A percentile compares a stretch with the other conserved stretches of the same genome.
phyloP scores from a whole-genome alignment of 2,797 vertebrate species.

The Scolopax rusticola region DNA sequence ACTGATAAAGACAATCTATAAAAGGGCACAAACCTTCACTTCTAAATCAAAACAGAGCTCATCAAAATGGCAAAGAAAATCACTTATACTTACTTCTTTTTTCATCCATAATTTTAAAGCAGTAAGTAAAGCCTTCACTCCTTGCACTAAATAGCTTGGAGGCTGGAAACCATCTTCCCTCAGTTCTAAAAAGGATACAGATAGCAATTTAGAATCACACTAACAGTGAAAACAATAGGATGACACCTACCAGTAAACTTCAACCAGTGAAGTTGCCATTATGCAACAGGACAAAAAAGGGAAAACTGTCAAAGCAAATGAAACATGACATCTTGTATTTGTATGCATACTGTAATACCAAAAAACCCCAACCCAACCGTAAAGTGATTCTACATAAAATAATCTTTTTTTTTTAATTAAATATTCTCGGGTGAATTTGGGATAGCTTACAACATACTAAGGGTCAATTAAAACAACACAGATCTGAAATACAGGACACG shows the following conservation, averaged over 20 bases:
- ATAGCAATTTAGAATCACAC: slow-evolving; percentile 1
- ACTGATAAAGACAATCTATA: not conserved
- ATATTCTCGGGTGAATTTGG: not conserved
- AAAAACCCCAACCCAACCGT: not conserved
- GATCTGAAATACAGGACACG: not conserved
- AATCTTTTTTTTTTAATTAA: not conserved
- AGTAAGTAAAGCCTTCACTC: slow-evolving; percentile 94
- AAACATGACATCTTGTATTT: not conserved
- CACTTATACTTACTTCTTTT: slow-evolving; percentile 88
- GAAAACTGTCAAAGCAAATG: not conserved
- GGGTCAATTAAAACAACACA: not conserved
- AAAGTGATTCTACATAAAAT: not conserved
- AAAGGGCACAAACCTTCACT: not conserved
- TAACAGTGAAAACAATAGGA: not conserved
- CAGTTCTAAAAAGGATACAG: slow-evolving; percentile 83
- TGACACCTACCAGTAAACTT: not conserved
- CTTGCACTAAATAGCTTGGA: slow-evolving; percentile 90
- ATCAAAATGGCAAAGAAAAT: slow-evolving; percentile 1
- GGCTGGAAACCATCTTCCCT: slow-evolving; percentile 94
- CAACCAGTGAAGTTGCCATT: not conserved
- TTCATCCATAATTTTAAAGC: slow-evolving; percentile 97
- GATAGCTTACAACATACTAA: not conserved
- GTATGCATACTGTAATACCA: not conserved
- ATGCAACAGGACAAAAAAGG: not conserved
- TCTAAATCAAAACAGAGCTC: not conserved